Conservation (phyloP, 2,888 invertebrate species). For the Pheosia gnoma region DNA sequence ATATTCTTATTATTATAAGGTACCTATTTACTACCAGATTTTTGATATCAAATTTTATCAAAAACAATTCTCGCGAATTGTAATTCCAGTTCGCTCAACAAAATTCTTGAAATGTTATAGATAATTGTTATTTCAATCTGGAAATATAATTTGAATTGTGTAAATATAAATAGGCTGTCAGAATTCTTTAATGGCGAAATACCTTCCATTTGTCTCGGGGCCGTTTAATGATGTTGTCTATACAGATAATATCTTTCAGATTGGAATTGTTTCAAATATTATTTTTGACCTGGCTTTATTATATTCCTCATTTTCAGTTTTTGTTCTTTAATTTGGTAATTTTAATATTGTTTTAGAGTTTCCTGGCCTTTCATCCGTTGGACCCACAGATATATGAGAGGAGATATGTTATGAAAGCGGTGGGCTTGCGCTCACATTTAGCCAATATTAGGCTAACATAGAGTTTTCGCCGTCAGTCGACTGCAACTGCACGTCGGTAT, state of each 20-base stretch:
- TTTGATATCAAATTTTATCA: background rate
- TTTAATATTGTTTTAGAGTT: too few relatives aligned
- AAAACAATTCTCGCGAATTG: background rate
- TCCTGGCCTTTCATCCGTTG: too few relatives aligned
- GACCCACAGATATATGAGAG: too few relatives aligned
- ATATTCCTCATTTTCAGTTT: too few relatives aligned
- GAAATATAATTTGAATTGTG: constrained; percentile 5
- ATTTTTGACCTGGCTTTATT: background rate
- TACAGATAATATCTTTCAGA: constrained; percentile 1
- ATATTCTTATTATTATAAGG: background rate
- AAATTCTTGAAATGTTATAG: background rate
- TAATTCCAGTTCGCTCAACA: background rate
- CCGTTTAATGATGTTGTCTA: background rate
- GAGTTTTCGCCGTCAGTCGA: too few relatives aligned
- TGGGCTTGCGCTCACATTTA: too few relatives aligned
- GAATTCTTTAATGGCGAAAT: constrained; percentile 7
- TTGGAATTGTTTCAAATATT: background rate
- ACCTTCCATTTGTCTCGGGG: constrained; percentile 5
- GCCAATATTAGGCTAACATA: too few relatives aligned
- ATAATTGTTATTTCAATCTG: constrained; percentile 8
- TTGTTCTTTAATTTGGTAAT: too few relatives aligned
- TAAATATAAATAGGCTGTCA: constrained; percentile 6
- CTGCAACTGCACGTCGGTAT: too few relatives aligned
- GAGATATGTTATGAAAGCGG: too few relatives aligned
- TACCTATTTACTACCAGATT: background rate